Base-by-base conservation (phyloP, 2,888 invertebrate genomes). In the Globia sparganii region DNA sequence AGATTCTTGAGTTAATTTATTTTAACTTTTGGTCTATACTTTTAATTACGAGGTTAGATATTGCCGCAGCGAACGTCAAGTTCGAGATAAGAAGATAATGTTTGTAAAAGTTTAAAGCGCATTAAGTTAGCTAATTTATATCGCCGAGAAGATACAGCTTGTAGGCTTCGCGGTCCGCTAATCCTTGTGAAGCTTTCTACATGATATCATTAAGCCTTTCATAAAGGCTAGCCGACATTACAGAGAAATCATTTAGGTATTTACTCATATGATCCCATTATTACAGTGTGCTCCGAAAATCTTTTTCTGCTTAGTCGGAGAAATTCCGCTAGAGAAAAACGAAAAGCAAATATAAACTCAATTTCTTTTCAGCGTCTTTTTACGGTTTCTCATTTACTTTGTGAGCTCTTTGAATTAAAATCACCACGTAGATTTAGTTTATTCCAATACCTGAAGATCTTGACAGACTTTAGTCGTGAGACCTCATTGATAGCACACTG, bases 51-150 rank as follows among this genome's bases (percentile, higher is more conserved):
- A 2, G 43, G n/a, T 40, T 70, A 6, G 15, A 49, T 31, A 40
- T 46, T 40, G 3, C n/a, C 0, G 65, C 28, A 5, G 31, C 40
- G 0, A 40, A 78, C 37, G 40, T 34, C 40, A 78, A 40, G 25
- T 78, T 28, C 56, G 43, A 65, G 78, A 73, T 67, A 31, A 66
- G 21, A 49, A 73, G 73, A 67, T 68, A 67, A 73, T 34, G n/a
- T 62, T 73, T 31, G 67, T 67, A 62, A 79, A 67, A 62, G 53
- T 73, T 62, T 62, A 21, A 73, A 72, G 46, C 46, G 21, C 56
- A 53, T 64, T 69, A 58, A 77, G 37, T 77, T 69, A 64, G 40
- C 34, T 25, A 49, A 79, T 59, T 73, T 0, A 74, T 64, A 68
- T 49, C 11, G 25, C 31, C 11, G 9, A 56, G 56, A 56, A 34